Evolutionary conservation across 2,113 vertebrate species (phyloP).

Genomic region (Irena cyanogastra): DNA sequence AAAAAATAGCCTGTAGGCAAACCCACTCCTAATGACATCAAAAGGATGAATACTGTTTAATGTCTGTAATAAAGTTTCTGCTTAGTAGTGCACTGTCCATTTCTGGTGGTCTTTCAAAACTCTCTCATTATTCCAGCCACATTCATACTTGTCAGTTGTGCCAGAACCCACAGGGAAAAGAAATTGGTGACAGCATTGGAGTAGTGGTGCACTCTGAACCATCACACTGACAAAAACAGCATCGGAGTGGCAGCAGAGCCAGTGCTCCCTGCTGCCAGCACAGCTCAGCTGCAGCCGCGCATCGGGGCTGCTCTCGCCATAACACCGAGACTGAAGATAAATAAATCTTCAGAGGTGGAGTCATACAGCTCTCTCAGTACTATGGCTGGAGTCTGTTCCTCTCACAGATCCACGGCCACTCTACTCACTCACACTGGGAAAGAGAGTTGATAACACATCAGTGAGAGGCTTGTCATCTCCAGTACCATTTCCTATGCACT

Average conservation of each 20-base stretch:
- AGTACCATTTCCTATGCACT: rapidly evolving
- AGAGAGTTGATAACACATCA: neutral
- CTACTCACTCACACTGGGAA: neutral
- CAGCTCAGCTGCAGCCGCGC: rapidly evolving
- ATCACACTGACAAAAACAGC: neutral
- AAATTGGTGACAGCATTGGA: neutral
- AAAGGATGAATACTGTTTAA: neutral
- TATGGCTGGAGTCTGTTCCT: neutral
- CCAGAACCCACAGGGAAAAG: neutral
- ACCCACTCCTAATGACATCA: neutral
- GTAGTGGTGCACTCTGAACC: neutral
- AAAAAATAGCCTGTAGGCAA: neutral
- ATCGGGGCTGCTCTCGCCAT: rapidly evolving
- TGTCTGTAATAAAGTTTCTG: neutral
- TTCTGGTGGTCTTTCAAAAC: neutral
- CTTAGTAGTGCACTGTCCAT: neutral
- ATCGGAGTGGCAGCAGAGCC: neutral
- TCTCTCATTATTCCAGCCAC: neutral
- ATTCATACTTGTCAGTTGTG: neutral
- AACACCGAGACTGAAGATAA: neutral
- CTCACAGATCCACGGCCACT: neutral
- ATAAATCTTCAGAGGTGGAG: neutral
- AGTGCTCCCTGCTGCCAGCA: neutral
- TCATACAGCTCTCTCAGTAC: neutral
- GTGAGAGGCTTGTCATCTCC: neutral